A percentile compares a stretch with the other conserved stretches of the same genome.
These are phyloP conservation scores for Mastigias papua DNA, from an alignment of 30 jellyfish, hydroid and myxozoan genomes.

Conservation along the genomic window DNA sequence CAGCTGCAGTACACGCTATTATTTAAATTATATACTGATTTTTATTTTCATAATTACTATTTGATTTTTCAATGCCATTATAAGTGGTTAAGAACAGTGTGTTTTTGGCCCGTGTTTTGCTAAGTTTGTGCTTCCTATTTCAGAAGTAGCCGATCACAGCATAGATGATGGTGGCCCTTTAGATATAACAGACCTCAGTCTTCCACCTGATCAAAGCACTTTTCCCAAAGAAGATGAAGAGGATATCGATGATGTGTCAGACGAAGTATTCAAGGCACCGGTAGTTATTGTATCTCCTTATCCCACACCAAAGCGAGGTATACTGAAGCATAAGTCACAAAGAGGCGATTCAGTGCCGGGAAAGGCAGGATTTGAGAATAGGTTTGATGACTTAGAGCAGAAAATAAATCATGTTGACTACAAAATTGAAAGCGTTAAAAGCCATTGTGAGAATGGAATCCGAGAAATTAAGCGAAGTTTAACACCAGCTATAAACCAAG, in stretches of 20 bases:
- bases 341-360: constrained; percentile 7
- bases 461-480: constrained; percentile 15
- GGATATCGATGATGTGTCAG: constrained; percentile 2
- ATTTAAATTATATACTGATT: too few species aligned
- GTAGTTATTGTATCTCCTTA: constrained; percentile 61
- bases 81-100: too few species aligned
- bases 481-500: constrained; percentile 2
- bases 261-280: constrained; percentile 29
- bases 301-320: constrained; percentile 80
- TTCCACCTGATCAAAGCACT: constrained; percentile 9
- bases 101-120: too few species aligned
- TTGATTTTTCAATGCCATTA: too few species aligned
- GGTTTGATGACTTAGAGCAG: constrained; percentile 25
- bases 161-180: constrained; percentile 74
- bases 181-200: constrained; percentile 60
- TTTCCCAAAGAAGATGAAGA: constrained; percentile 8
- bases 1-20: too few species aligned
- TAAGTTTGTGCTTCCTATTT: too few species aligned
- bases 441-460: constrained; percentile 38
- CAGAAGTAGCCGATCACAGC: constrained; percentile 29
- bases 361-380: constrained; percentile 1
- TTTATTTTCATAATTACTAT: too few species aligned
- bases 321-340: constrained; percentile 29
- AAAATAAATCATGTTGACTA: constrained; percentile 33
- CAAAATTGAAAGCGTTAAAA: constrained; percentile 42